Evolutionary conservation across 1,140 invertebrate genomes (phyloP).

Genomic region (Pseudachorutes palmiensis): DNA sequence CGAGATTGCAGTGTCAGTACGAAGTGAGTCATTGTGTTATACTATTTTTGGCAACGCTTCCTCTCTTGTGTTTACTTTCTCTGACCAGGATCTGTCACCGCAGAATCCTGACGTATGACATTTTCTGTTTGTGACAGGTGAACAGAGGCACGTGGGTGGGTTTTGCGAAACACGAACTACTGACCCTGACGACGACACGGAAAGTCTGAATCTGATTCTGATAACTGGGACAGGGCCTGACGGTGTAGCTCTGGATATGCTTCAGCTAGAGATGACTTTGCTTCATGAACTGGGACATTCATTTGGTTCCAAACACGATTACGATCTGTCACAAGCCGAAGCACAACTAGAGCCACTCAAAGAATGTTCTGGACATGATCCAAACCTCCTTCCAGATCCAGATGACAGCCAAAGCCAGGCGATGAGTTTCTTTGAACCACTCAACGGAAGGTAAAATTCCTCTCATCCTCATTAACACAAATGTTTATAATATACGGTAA

Average conservation of each 20-base stretch:
- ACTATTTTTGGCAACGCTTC: too few species aligned
- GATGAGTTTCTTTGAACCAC: not conserved
- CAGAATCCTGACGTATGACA: not conserved
- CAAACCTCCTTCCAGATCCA: not conserved
- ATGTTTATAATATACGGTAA: not conserved
- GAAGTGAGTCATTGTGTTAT: too few species aligned
- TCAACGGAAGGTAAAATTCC: not conserved
- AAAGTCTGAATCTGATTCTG: slow-evolving; percentile 2
- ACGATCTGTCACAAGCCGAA: not conserved
- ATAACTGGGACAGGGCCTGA: not conserved
- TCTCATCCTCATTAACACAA: not conserved
- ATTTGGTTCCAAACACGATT: slow-evolving; percentile 1
- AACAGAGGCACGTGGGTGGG: not conserved
- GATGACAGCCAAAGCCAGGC: not conserved
- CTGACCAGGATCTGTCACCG: too few species aligned
- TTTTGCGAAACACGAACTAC: not conserved
- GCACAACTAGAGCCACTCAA: not conserved
- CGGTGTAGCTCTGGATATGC: not conserved
- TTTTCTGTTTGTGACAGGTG: not conserved
- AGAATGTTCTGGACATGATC: slow-evolving; percentile 12
- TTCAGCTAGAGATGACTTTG: slow-evolving; percentile 1
- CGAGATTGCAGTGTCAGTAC: not conserved
- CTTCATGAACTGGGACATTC: slow-evolving; percentile 5
- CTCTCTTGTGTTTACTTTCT: not conserved
- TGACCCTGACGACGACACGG: not conserved